Evolutionary conservation across 2,888 invertebrate genomes (phyloP), one percentile per base, ranked within the genome.

Genomic region (Drosophila suboccidentalis): DNA sequence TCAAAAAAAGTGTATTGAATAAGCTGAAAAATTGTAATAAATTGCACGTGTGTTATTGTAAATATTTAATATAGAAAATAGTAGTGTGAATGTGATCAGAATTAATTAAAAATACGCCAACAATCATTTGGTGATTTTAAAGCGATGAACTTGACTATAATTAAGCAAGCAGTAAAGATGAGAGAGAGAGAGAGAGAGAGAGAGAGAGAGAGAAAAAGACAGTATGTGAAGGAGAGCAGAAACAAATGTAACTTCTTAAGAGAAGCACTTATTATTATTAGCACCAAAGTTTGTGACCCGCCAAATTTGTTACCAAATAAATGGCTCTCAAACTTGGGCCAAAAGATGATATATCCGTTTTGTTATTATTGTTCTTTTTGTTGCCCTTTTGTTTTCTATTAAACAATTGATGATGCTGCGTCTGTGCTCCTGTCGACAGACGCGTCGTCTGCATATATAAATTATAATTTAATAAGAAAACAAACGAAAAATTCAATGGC

Each of bases 401-500:
- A 71, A 84, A 67, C 82, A 89, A 89, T 83, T 83, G 82, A 89
- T 71, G 82, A 78, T 68, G 77, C 74, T 73, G 54, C 63, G 55
- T 50, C 54, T 61, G 34, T 13, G 47, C 60, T 26, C n/a, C 60
- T 68, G 71, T 61, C 29, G 8, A 38, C 49, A 5, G 75, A 43
- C 60, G 70, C 80, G 73, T 78, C 53, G 71, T 66, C 68, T 77
- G 62, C 76, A 76, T 78, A 83, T 78, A 87, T 87, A 87, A 87
- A 87, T 87, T 87, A 87, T 90, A 83, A 89, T 90, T 89, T 90
- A 87, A 87, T 90, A 87, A 89, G 90, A 87, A 87, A 57, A 36
- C 57, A 46, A 57, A 46, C 46, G 46, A 57, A 86, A 78, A 87
- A 89, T 81, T 89, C 86, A 87, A 87, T 89, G 90, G 89, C 86